Evolutionary conservation across 2,113 vertebrate genomes (phyloP), one percentile per base, ranked within the genome.

Genomic region (Bolborhynchus lineola): DNA sequence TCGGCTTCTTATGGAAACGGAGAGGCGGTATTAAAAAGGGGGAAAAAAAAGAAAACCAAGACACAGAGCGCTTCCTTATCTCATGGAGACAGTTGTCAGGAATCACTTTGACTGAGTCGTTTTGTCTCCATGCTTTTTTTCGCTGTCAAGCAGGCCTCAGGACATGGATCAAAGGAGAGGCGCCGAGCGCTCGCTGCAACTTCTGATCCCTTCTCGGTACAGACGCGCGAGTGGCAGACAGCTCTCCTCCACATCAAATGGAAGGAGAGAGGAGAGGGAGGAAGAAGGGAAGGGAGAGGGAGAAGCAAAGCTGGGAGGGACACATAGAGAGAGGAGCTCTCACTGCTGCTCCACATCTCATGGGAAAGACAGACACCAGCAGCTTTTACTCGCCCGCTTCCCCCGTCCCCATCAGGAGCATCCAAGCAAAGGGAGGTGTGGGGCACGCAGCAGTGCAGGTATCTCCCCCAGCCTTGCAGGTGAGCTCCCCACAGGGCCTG

Each of bases 141-240:
- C 98, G 97, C 98, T 98, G 98, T 98, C 99, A 98, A 99, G 98
- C 98, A 98, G 98, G 99, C 99, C 99, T 98, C 98, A 98, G 99
- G 99, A 99, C 99, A 99, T 98, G 99, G 99, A 99, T 99, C 99
- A 99, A 99, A 99, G 99, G 98, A 98, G 98, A 98, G 96, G 98
- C 97, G 97, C 98, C 97, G 97, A 98, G 98, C 97, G 96, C 98
- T 96, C 71, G 97, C 98, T 98, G 98, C 95, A 98, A 98, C 98
- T 98, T 98, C 98, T 99, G 98, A 99, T 99, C 98, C 98, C 98
- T 98, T 97, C 97, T 93, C 88, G 97, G 98, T 93, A 94, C 39
- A 97, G 94, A 98, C 95, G 97, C 98, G 26, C 97, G 97, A 98
- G 97, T 97, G 97, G 97, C 97, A 97, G 98, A 93, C 97, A 97